Evolutionary conservation across 2,888 invertebrate genomes (phyloP), one percentile per base, ranked within the genome.

Genomic region (Halocaridina rubra): DNA sequence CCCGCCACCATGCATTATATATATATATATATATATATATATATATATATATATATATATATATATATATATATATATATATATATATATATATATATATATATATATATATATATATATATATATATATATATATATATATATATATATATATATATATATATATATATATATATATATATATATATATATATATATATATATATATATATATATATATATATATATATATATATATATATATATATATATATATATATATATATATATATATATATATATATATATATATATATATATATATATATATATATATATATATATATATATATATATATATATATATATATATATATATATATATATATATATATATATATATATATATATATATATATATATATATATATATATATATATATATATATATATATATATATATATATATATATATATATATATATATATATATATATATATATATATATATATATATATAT

Each of bases 241-340:
- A 61, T 22, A 61, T 22, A 61, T 22, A 61, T 22, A 61, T 22
- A 61, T 22, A 61, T 22, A 61, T 22, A 61, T 22, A 61, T 22
- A 61, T 22, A 61, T 22, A 61, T 22, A 61, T 22, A 61, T 22
- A 61, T 22, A 61, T 22, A 61, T 22, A 61, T 22, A 61, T 61
- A 61, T 61, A 61, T 61, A 61, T 61, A 61, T 61, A 61, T 61
- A 61, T n/a, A 61, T 61, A 61, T 61, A 61, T 61, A 61, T 61
- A 61, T 61, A 61, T 61, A 61, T 61, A 61, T 61, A 61, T 61
- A 61, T 61, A 61, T 61, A 61, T 61, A 61, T 61, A 61, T 61
- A 61, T 61, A 61, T 61, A 61, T 61, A 61, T 61, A 61, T 61
- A 61, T 61, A 61, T 61, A 61, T 61, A 61, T 61, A 61, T 61